A percentile compares a stretch with the other conserved stretches of the same genome.
Conservation (phyloP, 2,797 vertebrate species). For the Podarcis lilfordi region DNA sequence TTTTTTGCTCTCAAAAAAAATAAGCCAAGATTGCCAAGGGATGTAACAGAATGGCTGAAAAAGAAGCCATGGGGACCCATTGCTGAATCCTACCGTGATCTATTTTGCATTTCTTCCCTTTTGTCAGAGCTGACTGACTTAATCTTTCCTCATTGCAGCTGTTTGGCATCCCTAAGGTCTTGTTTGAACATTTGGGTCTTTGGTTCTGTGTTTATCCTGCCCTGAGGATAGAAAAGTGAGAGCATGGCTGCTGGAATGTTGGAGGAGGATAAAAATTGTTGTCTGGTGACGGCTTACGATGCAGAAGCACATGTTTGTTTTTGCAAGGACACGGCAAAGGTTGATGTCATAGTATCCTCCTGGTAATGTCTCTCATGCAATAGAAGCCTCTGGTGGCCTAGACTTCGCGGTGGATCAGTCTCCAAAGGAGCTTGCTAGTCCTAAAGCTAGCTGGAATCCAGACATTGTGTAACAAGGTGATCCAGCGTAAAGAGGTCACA, state of each 20-base stretch:
- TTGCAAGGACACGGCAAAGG: not conserved
- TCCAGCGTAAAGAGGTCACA: not conserved
- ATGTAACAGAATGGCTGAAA: not conserved
- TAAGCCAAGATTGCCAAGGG: not conserved
- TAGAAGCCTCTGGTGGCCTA: not conserved
- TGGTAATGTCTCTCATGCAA: not conserved
- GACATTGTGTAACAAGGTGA: not conserved
- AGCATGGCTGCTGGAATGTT: not conserved
- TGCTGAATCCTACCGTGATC: not conserved
- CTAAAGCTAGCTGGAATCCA: not conserved
- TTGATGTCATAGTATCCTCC: not conserved
- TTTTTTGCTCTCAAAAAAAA: not conserved
- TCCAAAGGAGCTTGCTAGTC: not conserved
- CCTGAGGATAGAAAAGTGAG: not conserved
- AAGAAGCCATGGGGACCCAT: not conserved
- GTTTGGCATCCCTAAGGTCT: not conserved
- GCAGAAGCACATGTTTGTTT: not conserved
- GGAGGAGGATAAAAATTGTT: not conserved
- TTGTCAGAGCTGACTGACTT: not conserved
- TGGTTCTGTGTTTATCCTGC: not conserved
- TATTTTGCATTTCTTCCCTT: not conserved
- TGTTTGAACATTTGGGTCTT: not conserved
- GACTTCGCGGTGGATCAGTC: not conserved
- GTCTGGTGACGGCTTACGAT: not conserved
- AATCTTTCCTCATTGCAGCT: not conserved